Base-by-base conservation (phyloP, 1,140 invertebrate genomes). In the Bombus huntii region DNA sequence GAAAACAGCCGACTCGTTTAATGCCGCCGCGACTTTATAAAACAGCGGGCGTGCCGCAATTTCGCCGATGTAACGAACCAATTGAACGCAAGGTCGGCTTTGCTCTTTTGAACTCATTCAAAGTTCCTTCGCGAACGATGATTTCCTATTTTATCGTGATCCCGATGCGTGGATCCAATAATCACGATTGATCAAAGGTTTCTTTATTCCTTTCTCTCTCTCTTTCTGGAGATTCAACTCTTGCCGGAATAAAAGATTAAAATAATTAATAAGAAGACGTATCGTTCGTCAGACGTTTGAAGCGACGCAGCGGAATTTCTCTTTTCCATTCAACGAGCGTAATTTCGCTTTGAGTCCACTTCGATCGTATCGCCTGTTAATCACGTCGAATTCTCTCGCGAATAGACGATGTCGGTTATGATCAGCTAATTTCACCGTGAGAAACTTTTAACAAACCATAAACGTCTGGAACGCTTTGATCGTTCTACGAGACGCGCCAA, bases 381-480 rank as follows among this genome's bases (percentile, higher is more conserved):
- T 53, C 18, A 22, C 47, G 47, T 62, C 42, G n/a, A 37, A 6
- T 57, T 18, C 8, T 74, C 66, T n/a, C 47, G n/a, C 71, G 42
- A 83, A 80, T 44, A 44, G 22, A 59, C 57, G 22, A 59, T 3
- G 22, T 59, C 57, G 57, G 25, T 8, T 28, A 12, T 10, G 59
- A 62, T 31, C 12, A 18, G 28, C 34, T 31, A 81, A 90, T 90
- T 87, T 66, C n/a, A 88, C 53, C 89, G 86, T 90, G 87, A 91
- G 90, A 91, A 90, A 88, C 65, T 74, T 70, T 39, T 68, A 70
- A 84, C 65, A 34, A 81, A 83, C 70, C 76, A 71, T 79, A 75
- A 62, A 53, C 18, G 68, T 39, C 25, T 86, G 25, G 31, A 42
- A 15, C 53, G 72, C 37, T 75, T 71, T 72, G 76, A 88, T 86